Conservation (phyloP, 1,140 invertebrate species). For the Drosophila biarmipes region DNA sequence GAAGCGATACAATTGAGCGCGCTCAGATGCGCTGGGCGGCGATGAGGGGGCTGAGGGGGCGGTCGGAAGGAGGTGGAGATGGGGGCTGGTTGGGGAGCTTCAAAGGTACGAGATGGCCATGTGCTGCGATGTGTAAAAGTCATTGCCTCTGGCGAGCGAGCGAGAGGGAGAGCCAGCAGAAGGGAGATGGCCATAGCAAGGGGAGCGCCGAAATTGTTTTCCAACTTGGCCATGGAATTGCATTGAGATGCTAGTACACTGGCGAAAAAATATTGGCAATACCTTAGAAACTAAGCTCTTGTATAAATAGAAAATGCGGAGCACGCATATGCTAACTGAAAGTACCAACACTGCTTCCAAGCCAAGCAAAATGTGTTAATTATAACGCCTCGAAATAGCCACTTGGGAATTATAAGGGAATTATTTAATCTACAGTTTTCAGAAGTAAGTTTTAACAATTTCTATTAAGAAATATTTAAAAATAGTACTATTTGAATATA, state of each 20-base stretch:
- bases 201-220: constrained; percentile 52
- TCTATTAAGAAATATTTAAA: too few relatives aligned
- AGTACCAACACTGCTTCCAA: too few relatives aligned
- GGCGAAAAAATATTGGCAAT: not conserved
- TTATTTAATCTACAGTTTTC: too few relatives aligned
- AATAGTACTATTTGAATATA: too few relatives aligned
- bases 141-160: constrained; percentile 55
- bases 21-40: constrained; percentile 49
- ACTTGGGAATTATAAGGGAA: not conserved
- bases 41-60: constrained; percentile 1
- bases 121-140: constrained; percentile 80
- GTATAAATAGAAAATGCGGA: too few relatives aligned
- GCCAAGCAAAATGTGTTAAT: too few relatives aligned
- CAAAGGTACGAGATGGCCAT: constrained; percentile 59
- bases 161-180: constrained; percentile 5
- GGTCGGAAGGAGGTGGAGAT: not conserved
- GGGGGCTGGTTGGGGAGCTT: not conserved
- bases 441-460: too few relatives aligned
- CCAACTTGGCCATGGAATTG: constrained; percentile 61
- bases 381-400: not conserved
- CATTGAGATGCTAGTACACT: constrained; percentile 37
- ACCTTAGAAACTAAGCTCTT: too few relatives aligned
- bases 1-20: constrained; percentile 57
- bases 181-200: constrained; percentile 15
- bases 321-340: not conserved